Evolutionary conservation across 2,797 vertebrate genomes (phyloP), one percentile per base, ranked within the genome.

Genomic region (Sebastes flavidus): DNA sequence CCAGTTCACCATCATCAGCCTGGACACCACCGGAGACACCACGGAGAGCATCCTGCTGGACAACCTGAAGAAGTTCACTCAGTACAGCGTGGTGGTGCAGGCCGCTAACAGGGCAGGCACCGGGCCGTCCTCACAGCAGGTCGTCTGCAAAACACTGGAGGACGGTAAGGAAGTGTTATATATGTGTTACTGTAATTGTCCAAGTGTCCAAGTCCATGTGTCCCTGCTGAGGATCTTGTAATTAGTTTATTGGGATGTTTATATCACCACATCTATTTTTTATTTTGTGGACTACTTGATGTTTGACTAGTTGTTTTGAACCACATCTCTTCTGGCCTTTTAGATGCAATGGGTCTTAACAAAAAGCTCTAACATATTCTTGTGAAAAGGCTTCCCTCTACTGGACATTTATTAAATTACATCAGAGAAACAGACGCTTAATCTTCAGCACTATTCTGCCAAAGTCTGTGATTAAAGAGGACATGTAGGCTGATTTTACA

Each of bases 51-150:
- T 99, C 70, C 94, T 97, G 0, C 95, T 99, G 91, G 98, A 99
- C 94, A 98, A 99, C 92, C 96, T 99, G 72, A 98, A 97, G 89
- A 99, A 99, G 93, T 99, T 98, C 94, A 99, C 98, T 1, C 98
- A 99, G 94, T 99, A 99, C 69, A 98, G 98, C 59, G 97, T 99
- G 93, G 98, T 99, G 85, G 99, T 99, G 32, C 98, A 99, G 91
- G 99, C 99, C 12, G 97, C 97, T 29, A 99, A 99, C 92, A 93
- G 98, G 54, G 99, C 99, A 0, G 99, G 99, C 54, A 99, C 98
- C 0, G 99, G 99, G 30, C 99, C 99, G 4, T 99, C 98, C 67
- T 99, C 99, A 82, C 98, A 99, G 96, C 98, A 99, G 95, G 97
- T 98, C 92, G 98, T 99, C 94, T 97, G 97, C 84, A 98, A 97